Conservation (phyloP, 1,140 invertebrate species). For the Lanistes nyassanus region DNA sequence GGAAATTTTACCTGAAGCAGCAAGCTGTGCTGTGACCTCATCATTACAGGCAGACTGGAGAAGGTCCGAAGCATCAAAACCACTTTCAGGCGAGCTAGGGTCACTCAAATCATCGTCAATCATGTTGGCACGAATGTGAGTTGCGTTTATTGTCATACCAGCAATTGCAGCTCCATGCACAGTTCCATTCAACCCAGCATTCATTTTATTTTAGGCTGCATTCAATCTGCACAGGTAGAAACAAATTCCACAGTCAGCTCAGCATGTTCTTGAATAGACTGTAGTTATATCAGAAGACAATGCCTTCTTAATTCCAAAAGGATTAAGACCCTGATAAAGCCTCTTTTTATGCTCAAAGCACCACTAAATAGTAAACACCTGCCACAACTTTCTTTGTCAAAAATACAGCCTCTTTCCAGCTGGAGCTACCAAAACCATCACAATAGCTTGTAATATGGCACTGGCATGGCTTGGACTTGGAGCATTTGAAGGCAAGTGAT, state of each 20-base stretch:
- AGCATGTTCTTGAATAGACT: background rate
- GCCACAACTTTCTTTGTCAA: no score
- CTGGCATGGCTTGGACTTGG: no score
- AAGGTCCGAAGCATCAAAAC: constrained; percentile 68
- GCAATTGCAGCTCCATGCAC: constrained; percentile 27
- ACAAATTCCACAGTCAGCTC: background rate
- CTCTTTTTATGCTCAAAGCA: no score
- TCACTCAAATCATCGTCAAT: constrained; percentile 59
- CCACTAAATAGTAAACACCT: no score
- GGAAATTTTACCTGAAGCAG: constrained; percentile 80
- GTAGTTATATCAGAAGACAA: background rate
- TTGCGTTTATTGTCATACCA: constrained; percentile 34
- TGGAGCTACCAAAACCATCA: no score
- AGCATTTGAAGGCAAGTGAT: no score
- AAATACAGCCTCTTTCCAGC: no score
- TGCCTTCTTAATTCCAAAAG: background rate
- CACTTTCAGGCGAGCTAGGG: constrained; percentile 67
- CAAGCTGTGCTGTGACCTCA: constrained; percentile 94
- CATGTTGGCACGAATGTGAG: constrained; percentile 42
- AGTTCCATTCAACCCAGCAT: constrained; percentile 26
- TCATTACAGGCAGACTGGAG: constrained; percentile 71
- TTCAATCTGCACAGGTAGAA: background rate
- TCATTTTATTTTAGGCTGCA: constrained; percentile 25
- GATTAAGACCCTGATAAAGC: no score
- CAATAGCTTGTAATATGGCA: no score